Evolutionary conservation across 1,140 invertebrate genomes (phyloP).

Genomic region (Drosophila ercepeae): DNA sequence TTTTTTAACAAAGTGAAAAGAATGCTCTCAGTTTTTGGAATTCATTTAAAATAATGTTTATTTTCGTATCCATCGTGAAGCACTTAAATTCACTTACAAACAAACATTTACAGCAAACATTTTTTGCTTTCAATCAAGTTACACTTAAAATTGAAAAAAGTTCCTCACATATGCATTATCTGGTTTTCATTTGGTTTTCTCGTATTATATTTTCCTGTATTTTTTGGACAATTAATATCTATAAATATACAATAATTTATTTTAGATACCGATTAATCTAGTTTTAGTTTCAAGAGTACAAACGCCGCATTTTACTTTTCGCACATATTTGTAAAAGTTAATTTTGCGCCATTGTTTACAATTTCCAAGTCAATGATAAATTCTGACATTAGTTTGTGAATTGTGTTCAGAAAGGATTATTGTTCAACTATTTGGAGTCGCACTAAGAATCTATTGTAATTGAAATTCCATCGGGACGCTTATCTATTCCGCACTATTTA

Average conservation of each 20-base stretch:
- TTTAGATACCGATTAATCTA: slow-evolving; percentile 25
- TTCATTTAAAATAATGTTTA: slow-evolving; percentile 48
- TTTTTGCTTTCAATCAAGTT: slow-evolving; percentile 43
- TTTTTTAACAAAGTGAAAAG: neutral
- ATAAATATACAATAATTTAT: slow-evolving; percentile 18
- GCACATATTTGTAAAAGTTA: slow-evolving; percentile 6
- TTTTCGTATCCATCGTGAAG: slow-evolving; percentile 28
- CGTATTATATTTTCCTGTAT: slow-evolving; percentile 41
- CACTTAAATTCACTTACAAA: slow-evolving; percentile 40
- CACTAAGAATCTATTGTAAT: neutral
- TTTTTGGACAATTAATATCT: slow-evolving; percentile 40
- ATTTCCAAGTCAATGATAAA: slow-evolving; percentile 31
- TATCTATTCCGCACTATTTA: slow-evolving; percentile 27
- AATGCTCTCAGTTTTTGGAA: neutral
- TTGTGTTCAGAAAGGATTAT: slow-evolving; percentile 10
- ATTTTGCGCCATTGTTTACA: slow-evolving; percentile 30
- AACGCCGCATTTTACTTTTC: slow-evolving; percentile 6
- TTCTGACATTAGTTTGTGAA: slow-evolving; percentile 21
- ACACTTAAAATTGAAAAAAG: slow-evolving; percentile 55
- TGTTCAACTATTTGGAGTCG: slow-evolving; percentile 18
- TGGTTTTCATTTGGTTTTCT: slow-evolving; percentile 12
- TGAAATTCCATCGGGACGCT: slow-evolving; percentile 8
- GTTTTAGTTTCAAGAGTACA: slow-evolving; percentile 35
- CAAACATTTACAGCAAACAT: slow-evolving; percentile 33
- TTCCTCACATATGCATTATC: slow-evolving; percentile 8